These are phyloP conservation scores for Hymenochirus boettgeri DNA, from an alignment of 2,113 vertebrate species.

Conservation along the genomic window DNA sequence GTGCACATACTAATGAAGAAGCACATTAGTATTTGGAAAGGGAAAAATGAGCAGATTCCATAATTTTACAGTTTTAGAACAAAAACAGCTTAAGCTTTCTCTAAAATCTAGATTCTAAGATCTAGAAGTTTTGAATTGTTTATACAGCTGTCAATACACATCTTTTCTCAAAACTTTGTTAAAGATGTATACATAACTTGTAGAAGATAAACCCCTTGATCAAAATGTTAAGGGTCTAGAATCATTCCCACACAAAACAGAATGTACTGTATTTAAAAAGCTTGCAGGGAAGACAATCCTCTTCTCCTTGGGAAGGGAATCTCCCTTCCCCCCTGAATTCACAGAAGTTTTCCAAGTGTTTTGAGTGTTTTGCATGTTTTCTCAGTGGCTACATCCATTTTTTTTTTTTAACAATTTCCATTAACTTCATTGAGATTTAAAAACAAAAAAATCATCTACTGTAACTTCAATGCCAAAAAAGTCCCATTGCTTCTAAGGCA, in stretches of 20 bases:
- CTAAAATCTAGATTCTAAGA: no score
- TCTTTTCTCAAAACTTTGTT: no score
- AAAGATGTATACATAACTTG: no score
- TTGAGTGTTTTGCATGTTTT: constrained; percentile 23
- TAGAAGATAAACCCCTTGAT: no score
- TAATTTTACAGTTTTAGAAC: no score
- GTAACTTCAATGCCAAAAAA: constrained; percentile 2
- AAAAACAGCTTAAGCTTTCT: no score
- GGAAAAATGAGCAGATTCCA: no score
- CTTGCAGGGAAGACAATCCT: constrained; percentile 24
- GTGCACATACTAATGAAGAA: no score
- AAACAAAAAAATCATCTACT: constrained; percentile 7
- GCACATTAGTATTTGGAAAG: no score
- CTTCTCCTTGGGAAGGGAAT: background rate
- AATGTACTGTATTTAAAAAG: constrained; percentile 9
- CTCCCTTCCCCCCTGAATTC: constrained; percentile 11
- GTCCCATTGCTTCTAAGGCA: constrained; percentile 9
- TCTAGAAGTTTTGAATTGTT: no score
- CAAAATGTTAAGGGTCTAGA: constrained; percentile 20
- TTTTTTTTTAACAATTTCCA: constrained; percentile 7
- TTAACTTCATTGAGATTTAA: constrained; percentile 10
- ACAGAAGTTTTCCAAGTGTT: constrained; percentile 24
- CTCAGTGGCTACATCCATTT: constrained; percentile 3
- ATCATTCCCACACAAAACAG: constrained; percentile 31
- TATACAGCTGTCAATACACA: no score